These are phyloP conservation scores for Callimorpha dominula DNA, from an alignment of 2,888 invertebrate species.

Conservation along the genomic window DNA sequence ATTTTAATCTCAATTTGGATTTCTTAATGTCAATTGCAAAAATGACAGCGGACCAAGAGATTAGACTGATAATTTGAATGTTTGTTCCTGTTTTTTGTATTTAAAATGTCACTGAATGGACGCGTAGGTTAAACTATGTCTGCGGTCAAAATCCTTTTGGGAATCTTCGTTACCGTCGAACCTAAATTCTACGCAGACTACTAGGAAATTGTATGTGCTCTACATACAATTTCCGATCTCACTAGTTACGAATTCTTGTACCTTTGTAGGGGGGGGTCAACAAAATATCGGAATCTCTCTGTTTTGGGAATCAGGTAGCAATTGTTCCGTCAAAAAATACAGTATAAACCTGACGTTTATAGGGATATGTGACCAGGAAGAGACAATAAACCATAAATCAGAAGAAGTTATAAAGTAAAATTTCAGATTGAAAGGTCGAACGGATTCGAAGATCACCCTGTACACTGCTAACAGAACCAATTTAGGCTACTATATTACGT, in stretches of 20 bases:
- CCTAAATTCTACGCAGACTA: too few species aligned
- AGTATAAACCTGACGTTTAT: background rate
- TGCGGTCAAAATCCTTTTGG: too few species aligned
- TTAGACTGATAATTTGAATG: background rate
- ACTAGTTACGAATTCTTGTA: background rate
- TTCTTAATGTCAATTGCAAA: background rate
- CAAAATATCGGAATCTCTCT: too few species aligned
- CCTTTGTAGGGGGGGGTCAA: background rate
- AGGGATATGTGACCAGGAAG: background rate
- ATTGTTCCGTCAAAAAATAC: background rate
- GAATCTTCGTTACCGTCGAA: too few species aligned
- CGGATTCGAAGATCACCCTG: background rate
- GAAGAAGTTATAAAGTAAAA: background rate
- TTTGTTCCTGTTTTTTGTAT: background rate
- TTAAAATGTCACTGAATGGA: background rate
- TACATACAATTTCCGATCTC: too few species aligned
- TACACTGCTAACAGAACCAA: too few species aligned
- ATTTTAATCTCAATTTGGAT: too few species aligned
- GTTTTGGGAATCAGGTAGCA: background rate
- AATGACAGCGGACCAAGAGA: background rate
- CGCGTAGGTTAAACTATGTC: too few species aligned
- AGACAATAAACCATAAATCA: background rate
- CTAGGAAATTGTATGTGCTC: too few species aligned
- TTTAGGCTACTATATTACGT: background rate
- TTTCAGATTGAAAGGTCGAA: background rate